phyloP scores from a whole-genome alignment of 1,140 invertebrate genomes.

The Branchinecta lindahli region DNA sequence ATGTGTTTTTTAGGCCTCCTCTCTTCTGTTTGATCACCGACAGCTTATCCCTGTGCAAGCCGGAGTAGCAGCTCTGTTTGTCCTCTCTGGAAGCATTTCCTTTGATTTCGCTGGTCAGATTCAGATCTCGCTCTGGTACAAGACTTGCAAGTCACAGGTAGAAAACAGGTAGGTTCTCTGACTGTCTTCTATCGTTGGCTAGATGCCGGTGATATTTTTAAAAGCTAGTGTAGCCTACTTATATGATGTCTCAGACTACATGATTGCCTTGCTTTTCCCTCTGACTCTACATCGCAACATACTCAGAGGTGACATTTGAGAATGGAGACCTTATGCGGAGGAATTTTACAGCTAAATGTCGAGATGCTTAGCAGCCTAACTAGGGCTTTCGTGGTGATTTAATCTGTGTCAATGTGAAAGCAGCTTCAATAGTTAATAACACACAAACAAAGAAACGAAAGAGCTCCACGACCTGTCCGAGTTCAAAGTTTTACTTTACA shows the following conservation, averaged over 20 bases:
- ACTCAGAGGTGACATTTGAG: no score
- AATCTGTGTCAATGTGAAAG: no score
- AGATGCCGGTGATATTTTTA: not conserved
- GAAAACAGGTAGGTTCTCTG: slow-evolving; percentile 44
- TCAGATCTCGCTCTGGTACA: slow-evolving; percentile 70
- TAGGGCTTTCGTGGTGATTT: no score
- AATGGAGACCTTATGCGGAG: no score
- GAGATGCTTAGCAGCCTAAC: no score
- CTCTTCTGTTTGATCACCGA: slow-evolving; percentile 54
- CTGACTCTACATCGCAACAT: no score
- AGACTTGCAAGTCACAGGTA: slow-evolving; percentile 65
- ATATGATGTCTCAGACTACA: not conserved
- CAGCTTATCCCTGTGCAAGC: slow-evolving; percentile 50
- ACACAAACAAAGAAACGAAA: no score
- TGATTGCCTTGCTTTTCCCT: no score
- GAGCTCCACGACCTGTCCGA: no score
- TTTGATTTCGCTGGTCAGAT: slow-evolving; percentile 69
- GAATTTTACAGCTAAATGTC: no score
- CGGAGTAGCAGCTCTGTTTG: slow-evolving; percentile 53
- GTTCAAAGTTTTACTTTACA: no score
- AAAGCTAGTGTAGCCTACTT: slow-evolving; percentile 25
- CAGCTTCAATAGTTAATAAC: no score
- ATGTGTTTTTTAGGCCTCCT: slow-evolving; percentile 40
- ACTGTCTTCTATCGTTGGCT: slow-evolving; percentile 12
- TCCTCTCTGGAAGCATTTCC: slow-evolving; percentile 52